Evolutionary conservation across 2,113 vertebrate species (phyloP), one percentile per base, ranked within the genome.

Genomic region (Ceratotherium simum): DNA sequence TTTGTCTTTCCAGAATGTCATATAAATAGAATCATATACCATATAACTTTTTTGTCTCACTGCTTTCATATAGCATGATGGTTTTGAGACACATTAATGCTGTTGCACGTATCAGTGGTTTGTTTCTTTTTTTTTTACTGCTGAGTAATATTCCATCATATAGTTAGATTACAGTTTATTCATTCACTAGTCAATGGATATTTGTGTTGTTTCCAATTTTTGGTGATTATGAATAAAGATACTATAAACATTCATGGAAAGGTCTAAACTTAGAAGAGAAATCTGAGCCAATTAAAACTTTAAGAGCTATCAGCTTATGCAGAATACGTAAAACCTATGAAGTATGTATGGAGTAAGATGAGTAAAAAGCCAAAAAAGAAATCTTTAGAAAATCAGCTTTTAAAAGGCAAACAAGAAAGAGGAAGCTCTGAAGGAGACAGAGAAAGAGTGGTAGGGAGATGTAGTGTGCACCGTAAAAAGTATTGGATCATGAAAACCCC

Each of bases 361-460:
- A 95, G 56, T 94, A 79, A 73, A 82, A 46, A 48, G 36, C 14
- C 56, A 86, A 93, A 56, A 78, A 78, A 65, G n/a, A 83, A 92
- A 94, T 86, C 21, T 11, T 92, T 96, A 96, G 96, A 92, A 96
- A 97, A 85, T 75, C 29, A 62, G 13, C 58, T 79, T 97, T 90
- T 92, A 46, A 90, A 94, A 92, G 78, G 42, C 9, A 84, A 21
- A 72, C 33, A 64, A 94, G 69, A 69, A 78, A 95, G 82, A 94
- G 33, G 54, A 72, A 81, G 48, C 16, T 36, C 82, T 91, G 67
- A 78, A 16, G 39, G 82, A 97, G 85, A 89, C 20, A 65, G 54
- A 90, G n/a, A 65, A 95, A 84, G 64, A 51, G 51, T 85, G 48
- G 31, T 18, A 89, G 54, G 42, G 33, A 95, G 60, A 84, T 70